phyloP scores from a whole-genome alignment of 2,888 invertebrate species.

The Antheraea yamamai region DNA sequence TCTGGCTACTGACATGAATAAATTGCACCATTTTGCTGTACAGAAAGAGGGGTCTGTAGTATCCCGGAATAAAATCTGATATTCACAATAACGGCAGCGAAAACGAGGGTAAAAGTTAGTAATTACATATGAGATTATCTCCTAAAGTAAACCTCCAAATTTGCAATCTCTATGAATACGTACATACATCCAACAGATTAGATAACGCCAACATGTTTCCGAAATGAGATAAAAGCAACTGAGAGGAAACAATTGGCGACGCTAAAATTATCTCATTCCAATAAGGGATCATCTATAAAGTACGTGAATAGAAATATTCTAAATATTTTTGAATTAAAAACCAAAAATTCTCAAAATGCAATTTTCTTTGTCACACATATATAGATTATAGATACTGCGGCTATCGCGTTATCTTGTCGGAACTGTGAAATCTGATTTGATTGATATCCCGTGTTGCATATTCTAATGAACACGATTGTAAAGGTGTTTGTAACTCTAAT shows the following conservation, averaged over 20 bases:
- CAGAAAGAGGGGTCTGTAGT: too few species aligned
- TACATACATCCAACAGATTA: constrained; percentile 5
- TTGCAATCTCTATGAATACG: neutral
- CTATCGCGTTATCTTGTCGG: neutral
- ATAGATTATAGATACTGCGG: neutral
- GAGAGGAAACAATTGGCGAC: neutral
- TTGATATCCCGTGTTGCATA: neutral
- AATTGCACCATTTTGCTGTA: too few species aligned
- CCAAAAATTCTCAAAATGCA: neutral
- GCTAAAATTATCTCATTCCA: neutral
- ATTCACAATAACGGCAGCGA: neutral
- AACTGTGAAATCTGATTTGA: neutral
- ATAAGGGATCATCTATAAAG: neutral
- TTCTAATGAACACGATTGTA: neutral
- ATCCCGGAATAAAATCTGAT: too few species aligned
- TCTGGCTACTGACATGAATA: too few species aligned
- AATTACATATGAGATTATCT: neutral
- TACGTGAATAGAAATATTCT: neutral
- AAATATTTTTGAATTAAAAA: too few species aligned
- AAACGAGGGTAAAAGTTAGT: neutral
- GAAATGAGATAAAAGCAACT: neutral
- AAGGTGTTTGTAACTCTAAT: too few species aligned
- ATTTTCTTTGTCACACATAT: neutral
- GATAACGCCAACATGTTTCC: constrained; percentile 5
- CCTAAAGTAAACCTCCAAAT: neutral